Evolutionary conservation across 2,888 invertebrate genomes (phyloP).

Genomic region (Octonoba sinensis): DNA sequence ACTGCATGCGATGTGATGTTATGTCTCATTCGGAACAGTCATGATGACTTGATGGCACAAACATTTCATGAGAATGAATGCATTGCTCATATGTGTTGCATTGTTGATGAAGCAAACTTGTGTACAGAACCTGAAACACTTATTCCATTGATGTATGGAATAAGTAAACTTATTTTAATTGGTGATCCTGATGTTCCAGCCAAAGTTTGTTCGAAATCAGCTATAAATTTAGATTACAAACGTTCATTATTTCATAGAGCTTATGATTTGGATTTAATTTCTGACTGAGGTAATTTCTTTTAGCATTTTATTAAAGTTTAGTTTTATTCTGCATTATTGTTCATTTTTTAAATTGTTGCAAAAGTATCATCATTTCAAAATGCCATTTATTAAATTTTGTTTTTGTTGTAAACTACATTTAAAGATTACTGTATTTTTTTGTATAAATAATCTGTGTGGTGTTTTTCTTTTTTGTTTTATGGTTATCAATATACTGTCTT

Average conservation of each 20-base stretch:
- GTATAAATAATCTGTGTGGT: too few species aligned
- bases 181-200: conserved; percentile 91
- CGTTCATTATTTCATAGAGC: conserved; percentile 66
- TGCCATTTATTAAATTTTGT: too few species aligned
- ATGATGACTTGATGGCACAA: conserved; percentile 55
- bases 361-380: too few species aligned
- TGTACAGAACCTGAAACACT: conserved; percentile 86
- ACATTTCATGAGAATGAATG: conserved; percentile 38
- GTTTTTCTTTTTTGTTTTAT: too few species aligned
- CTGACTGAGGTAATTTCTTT: conserved; percentile 9
- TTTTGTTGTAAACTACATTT: too few species aligned
- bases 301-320: too few species aligned
- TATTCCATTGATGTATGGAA: conserved; percentile 82
- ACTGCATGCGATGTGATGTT: conserved; percentile 79
- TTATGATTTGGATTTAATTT: conserved; percentile 42
- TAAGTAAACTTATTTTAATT: conserved; percentile 83
- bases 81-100: conserved; percentile 75
- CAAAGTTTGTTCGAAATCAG: conserved; percentile 81
- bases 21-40: conserved; percentile 78
- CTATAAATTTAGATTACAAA: conserved; percentile 49
- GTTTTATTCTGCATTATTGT: too few species aligned
- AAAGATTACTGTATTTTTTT: too few species aligned
- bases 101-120: conserved; percentile 90
- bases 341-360: too few species aligned
- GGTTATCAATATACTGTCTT: too few species aligned